A percentile compares a stretch with the other conserved stretches of the same genome.
These are phyloP conservation scores for Druceiella hillmani DNA, from an alignment of 2,888 invertebrate species.

Conservation along the genomic window DNA sequence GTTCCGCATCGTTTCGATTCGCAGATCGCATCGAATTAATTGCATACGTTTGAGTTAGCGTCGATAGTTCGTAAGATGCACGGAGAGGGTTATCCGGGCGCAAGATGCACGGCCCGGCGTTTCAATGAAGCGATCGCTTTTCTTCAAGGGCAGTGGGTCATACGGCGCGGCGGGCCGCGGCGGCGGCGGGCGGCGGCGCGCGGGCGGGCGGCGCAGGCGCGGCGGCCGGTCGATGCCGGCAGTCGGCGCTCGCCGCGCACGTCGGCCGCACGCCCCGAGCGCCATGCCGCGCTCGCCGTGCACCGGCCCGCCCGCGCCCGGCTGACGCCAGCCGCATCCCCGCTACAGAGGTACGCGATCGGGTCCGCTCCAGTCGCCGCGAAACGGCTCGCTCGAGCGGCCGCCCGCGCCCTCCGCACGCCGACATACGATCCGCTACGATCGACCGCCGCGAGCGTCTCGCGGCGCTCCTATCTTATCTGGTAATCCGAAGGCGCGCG, in stretches of 20 bases:
- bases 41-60: no score
- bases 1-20: constrained; percentile 2
- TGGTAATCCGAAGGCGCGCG: no score
- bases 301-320: not conserved
- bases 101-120: no score
- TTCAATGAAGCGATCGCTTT: no score
- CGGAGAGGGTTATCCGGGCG: no score
- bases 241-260: not conserved
- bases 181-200: constrained; percentile 1
- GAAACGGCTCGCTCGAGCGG: not conserved
- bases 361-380: constrained; percentile 1
- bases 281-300: not conserved
- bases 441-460: not conserved
- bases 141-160: constrained; percentile 14
- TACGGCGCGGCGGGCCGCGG: not conserved
- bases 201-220: no score
- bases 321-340: not conserved
- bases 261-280: not conserved
- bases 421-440: not conserved
- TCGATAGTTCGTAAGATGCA: no score
- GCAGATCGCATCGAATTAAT: not conserved
- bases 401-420: not conserved
- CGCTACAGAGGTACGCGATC: constrained; percentile 1
- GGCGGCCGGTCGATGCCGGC: no score
- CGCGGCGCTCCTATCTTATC: no score